Evolutionary conservation across 2,797 vertebrate species (phyloP).

Genomic region (Xenops minutus): DNA sequence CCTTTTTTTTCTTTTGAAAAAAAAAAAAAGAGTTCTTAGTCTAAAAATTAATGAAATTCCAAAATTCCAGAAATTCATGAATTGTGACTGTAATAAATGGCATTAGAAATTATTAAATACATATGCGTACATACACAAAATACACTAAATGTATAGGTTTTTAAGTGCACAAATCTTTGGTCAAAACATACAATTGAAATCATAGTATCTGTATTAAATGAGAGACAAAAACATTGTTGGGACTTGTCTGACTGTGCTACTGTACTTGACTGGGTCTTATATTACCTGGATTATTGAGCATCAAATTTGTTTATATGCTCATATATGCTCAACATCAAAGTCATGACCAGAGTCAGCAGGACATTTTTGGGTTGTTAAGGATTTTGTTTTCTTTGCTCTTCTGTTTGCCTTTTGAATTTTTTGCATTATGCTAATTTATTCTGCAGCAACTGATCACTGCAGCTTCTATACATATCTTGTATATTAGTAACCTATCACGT

Average conservation of each 20-base stretch:
- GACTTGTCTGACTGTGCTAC: background rate
- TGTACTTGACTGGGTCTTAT: background rate
- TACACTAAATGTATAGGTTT: background rate
- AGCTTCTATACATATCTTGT: background rate
- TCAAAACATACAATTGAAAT: background rate
- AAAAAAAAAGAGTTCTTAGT: background rate
- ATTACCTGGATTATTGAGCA: rapidly evolving
- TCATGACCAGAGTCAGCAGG: background rate
- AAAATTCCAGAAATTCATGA: background rate
- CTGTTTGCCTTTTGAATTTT: background rate
- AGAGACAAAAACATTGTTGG: background rate
- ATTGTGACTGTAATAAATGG: background rate
- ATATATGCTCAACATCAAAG: background rate
- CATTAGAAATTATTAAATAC: background rate
- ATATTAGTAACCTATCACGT: background rate
- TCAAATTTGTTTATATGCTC: background rate
- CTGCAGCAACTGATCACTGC: background rate
- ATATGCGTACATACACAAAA: background rate
- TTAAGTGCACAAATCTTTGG: background rate
- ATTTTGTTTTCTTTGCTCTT: background rate
- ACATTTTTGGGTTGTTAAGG: background rate
- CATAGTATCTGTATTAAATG: background rate
- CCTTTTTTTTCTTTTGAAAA: no score
- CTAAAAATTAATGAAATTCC: background rate
- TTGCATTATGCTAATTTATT: background rate